A percentile compares a stretch with the other conserved stretches of the same genome.
Evolutionary conservation across 2,888 invertebrate species (phyloP).

Genomic region (Philopedon plagiatum): DNA sequence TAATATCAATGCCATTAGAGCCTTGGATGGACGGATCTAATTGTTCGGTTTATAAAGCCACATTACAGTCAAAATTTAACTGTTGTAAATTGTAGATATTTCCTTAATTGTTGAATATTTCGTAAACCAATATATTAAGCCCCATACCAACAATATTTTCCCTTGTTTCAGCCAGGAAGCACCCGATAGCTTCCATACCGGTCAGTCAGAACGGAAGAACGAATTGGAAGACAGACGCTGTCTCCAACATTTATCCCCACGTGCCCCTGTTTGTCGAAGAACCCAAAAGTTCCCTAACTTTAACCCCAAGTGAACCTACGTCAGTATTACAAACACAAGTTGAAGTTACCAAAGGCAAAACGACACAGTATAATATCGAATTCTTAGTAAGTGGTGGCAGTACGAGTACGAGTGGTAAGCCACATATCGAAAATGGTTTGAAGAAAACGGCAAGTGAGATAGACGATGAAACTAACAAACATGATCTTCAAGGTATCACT

Average conservation of each 20-base stretch:
- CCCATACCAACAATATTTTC: constrained; percentile 52
- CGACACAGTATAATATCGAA: constrained; percentile 6
- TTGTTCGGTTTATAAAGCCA: no score
- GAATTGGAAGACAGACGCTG: not conserved
- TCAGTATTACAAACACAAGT: constrained; percentile 19
- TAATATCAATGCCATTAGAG: no score
- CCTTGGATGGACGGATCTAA: no score
- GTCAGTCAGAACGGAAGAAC: constrained; percentile 14
- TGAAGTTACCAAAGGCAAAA: constrained; percentile 17
- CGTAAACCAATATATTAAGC: not conserved
- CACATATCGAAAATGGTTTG: not conserved
- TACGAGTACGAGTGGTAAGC: not conserved
- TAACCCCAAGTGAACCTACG: constrained; percentile 6
- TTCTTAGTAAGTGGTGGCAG: constrained; percentile 18
- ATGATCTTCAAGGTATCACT: not conserved
- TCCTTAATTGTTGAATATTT: not conserved
- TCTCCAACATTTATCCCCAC: not conserved
- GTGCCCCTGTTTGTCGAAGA: not conserved
- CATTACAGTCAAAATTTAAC: no score
- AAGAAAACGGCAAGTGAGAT: constrained; percentile 27
- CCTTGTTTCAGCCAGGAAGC: constrained; percentile 76
- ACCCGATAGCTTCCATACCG: constrained; percentile 70
- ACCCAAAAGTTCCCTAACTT: not conserved
- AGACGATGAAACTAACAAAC: not conserved
- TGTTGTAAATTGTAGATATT: no score